phyloP scores from a whole-genome alignment of 2,888 invertebrate species.

The Cosmia pyralina region DNA sequence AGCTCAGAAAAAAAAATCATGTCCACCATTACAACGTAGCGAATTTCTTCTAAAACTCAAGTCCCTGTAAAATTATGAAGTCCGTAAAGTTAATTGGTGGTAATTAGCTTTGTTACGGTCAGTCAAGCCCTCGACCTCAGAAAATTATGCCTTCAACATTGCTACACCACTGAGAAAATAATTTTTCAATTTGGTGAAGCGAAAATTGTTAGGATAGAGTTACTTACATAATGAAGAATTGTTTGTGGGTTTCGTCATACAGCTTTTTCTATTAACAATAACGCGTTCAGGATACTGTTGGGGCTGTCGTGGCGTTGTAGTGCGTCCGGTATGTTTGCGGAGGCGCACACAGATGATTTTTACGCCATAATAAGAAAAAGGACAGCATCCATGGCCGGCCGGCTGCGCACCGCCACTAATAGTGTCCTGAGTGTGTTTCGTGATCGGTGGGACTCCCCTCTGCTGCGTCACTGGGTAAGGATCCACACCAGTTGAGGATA shows the following conservation, averaged over 20 bases:
- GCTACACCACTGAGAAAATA: constrained; percentile 1
- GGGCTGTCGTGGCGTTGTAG: no score
- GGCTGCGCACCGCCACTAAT: no score
- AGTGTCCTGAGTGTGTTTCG: no score
- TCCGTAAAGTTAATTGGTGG: constrained; percentile 39
- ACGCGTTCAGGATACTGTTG: no score
- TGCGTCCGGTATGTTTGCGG: no score
- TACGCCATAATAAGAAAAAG: no score
- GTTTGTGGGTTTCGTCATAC: not conserved
- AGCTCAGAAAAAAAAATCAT: not conserved
- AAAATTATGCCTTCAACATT: constrained; percentile 27
- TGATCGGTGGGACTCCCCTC: no score
- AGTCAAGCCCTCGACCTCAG: constrained; percentile 20
- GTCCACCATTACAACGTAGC: not conserved
- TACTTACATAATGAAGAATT: not conserved
- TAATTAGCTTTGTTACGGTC: constrained; percentile 44
- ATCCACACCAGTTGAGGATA: no score
- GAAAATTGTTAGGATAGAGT: not conserved
- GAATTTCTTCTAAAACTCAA: constrained; percentile 28
- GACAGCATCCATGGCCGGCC: no score
- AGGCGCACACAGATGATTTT: no score
- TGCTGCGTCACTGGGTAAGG: no score
- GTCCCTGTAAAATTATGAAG: constrained; percentile 26
- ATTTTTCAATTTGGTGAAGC: constrained; percentile 4
- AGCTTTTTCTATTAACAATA: not conserved